Evolutionary conservation across 1,140 invertebrate genomes (phyloP).

Genomic region (Ericerus pela): DNA sequence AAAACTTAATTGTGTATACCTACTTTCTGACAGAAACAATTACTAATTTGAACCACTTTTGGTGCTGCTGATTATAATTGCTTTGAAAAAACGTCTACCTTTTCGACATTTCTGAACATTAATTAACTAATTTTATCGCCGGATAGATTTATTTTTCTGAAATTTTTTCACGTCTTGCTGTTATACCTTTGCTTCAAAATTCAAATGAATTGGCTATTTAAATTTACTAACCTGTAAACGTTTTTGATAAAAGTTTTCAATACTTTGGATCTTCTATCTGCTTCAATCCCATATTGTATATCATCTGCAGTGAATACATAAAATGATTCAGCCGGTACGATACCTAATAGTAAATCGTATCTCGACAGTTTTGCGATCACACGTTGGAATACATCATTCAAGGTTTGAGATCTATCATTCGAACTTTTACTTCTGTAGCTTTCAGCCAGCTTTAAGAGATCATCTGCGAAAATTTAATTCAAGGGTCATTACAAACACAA

Average conservation of each 20-base stretch:
- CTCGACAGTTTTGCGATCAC: constrained; percentile 55
- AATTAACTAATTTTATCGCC: too few relatives aligned
- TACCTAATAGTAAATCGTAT: constrained; percentile 87
- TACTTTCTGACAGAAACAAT: too few relatives aligned
- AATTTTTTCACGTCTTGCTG: too few relatives aligned
- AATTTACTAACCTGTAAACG: constrained; percentile 59
- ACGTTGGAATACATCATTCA: constrained; percentile 33
- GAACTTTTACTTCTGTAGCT: neutral
- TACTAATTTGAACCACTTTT: too few relatives aligned
- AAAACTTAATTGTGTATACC: too few relatives aligned
- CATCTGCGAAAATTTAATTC: neutral
- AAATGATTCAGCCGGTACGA: constrained; percentile 71
- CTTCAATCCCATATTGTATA: constrained; percentile 80
- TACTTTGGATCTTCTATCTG: constrained; percentile 71
- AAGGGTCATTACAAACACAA: too few relatives aligned
- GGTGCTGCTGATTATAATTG: too few relatives aligned
- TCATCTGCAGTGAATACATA: constrained; percentile 80
- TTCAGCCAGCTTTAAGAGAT: constrained; percentile 2
- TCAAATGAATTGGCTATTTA: too few relatives aligned
- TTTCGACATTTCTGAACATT: too few relatives aligned
- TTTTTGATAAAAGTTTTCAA: constrained; percentile 84
- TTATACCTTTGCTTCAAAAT: too few relatives aligned
- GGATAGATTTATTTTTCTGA: too few relatives aligned
- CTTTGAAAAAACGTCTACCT: too few relatives aligned
- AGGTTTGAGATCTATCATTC: neutral